A percentile compares a stretch with the other conserved stretches of the same genome.
These are phyloP conservation scores for Colletes gigas DNA, from an alignment of 1,140 invertebrate genomes.

Conservation along the genomic window DNA sequence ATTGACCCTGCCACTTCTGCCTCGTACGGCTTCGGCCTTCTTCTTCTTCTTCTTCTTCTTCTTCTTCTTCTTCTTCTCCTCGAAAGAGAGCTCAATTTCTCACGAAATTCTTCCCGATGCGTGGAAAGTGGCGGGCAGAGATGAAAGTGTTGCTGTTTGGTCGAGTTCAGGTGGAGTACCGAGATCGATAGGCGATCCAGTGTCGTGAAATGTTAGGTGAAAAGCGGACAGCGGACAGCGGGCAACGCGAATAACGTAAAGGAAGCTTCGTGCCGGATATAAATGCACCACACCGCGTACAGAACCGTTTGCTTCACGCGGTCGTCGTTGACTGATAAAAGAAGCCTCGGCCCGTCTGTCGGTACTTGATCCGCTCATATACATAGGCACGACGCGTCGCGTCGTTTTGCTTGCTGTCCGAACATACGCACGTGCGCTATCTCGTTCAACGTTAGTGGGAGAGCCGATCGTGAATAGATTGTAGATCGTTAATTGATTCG, in stretches of 20 bases:
- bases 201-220: background rate
- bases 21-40: background rate
- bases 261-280: background rate
- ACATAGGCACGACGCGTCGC: slow-evolving; percentile 15
- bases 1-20: slow-evolving; percentile 30
- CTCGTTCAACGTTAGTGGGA: slow-evolving; percentile 49
- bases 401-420: slow-evolving; percentile 9
- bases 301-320: slow-evolving; percentile 71
- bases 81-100: background rate
- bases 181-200: slow-evolving; percentile 31
- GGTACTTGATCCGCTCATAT: slow-evolving; percentile 35
- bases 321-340: slow-evolving; percentile 78
- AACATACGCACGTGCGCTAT: slow-evolving; percentile 55
- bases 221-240: too few relatives aligned
- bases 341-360: slow-evolving; percentile 49
- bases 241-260: background rate
- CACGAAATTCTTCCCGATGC: too few relatives aligned
- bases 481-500: slow-evolving; percentile 33
- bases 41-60: too few relatives aligned
- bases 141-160: background rate
- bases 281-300: background rate
- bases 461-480: slow-evolving; percentile 43
- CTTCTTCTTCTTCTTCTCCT: too few relatives aligned
- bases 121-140: background rate
- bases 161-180: background rate